phyloP scores from a whole-genome alignment of 1,140 invertebrate species.

The Euwallacea fornicatus region DNA sequence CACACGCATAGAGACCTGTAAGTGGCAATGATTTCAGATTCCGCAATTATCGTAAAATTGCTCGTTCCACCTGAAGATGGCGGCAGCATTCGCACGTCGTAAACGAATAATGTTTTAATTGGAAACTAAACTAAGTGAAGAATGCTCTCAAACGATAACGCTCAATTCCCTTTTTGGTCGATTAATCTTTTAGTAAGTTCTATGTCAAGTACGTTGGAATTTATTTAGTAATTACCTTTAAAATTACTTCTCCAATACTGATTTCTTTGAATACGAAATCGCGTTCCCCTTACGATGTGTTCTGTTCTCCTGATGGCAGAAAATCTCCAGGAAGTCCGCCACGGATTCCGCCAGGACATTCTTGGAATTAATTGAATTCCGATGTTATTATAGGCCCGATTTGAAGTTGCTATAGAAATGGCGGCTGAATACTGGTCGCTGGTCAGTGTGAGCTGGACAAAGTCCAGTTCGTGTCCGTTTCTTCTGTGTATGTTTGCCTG shows the following conservation, averaged over 20 bases:
- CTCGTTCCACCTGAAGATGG: no score
- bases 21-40: no score
- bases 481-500: constrained; percentile 22
- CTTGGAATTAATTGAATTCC: constrained; percentile 31
- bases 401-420: neutral
- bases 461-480: neutral
- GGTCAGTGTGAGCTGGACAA: neutral
- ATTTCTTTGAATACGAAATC: no score
- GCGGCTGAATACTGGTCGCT: neutral
- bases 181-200: no score
- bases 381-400: neutral
- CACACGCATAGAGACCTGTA: no score
- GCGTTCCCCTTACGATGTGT: neutral
- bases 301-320: constrained; percentile 21
- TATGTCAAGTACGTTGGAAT: no score
- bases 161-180: no score
- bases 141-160: no score
- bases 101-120: neutral
- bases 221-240: no score
- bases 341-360: constrained; percentile 33
- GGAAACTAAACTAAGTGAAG: neutral
- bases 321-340: constrained; percentile 33
- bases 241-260: no score
- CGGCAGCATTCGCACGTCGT: no score
- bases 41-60: no score